Evolutionary conservation across 2,113 vertebrate species (phyloP), one percentile per base, ranked within the genome.

Genomic region (Grus americana): DNA sequence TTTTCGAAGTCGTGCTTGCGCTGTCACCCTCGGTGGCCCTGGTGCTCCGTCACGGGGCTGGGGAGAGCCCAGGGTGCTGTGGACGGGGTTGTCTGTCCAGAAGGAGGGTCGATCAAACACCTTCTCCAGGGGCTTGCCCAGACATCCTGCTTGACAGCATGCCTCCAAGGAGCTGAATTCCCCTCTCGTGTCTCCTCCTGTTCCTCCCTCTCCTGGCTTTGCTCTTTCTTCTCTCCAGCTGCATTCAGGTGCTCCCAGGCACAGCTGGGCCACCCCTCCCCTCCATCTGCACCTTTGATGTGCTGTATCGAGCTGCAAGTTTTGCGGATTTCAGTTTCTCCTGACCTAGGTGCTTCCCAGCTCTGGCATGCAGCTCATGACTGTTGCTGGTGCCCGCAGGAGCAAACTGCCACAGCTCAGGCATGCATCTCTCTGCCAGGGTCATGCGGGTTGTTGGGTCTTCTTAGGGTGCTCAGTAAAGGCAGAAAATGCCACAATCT

Each of bases 91-190:
- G 59, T 27, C 10, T 63, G 10, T 62, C 34, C 24, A 63, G 30
- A 24, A 19, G 72, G 26, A 46, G 42, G 16, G 10, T 19, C n/a
- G 36, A 36, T 68, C 0, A 2, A 67, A 4, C 4, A 0, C 32
- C 61, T 75, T 63, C 92, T 86, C 21, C 34, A 44, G 57, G 38
- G 78, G 61, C 80, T 71, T 95, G 86, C 66, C 87, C 89, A n/a
- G 93, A 61, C 80, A 59, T 87, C 80, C 83, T 75, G 73, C 76
- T 75, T 7, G 0, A 14, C 18, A 62, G 30, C 79, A 23, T 67
- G 32, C 79, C 90, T 62, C 42, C 55, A 7, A 36, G 95, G 79
- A 82, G 80, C 70, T 79, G 85, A 95, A 90, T 90, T 95, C 86
- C 93, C 74, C 94, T 90, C 87, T 80, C 21, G 0, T 78, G 79